Percentiles rank a stretch among this genome's conserved stretches.
Conservation (phyloP, 92 coral and sea anemone species). For the Siderastrea siderea region DNA sequence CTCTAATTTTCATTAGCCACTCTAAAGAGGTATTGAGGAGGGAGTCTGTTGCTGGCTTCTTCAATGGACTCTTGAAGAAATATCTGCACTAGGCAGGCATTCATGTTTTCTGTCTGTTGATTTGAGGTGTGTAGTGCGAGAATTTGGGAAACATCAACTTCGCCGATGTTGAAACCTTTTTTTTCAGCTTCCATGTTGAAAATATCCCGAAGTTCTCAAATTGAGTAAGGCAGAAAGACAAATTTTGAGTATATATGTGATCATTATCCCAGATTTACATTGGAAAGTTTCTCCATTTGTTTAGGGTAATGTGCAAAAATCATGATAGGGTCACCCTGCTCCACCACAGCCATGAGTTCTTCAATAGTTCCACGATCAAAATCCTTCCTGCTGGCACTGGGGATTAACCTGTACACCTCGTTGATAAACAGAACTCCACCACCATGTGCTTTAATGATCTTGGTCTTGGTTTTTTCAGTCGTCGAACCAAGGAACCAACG, state of each 20-base stretch:
- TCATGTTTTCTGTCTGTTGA: slow-evolving; percentile 11
- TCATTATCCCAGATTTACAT: slow-evolving; percentile 38
- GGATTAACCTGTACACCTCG: slow-evolving; percentile 58
- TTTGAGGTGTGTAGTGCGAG: neutral
- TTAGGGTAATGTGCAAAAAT: slow-evolving; percentile 57
- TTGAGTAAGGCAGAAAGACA: slow-evolving; percentile 27
- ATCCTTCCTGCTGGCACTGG: slow-evolving; percentile 16
- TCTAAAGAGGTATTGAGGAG: neutral
- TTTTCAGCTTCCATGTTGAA: neutral
- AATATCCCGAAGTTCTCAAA: slow-evolving; percentile 11
- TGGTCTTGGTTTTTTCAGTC: slow-evolving; percentile 28
- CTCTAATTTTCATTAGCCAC: neutral
- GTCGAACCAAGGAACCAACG: slow-evolving; percentile 57
- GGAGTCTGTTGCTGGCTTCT: slow-evolving; percentile 32
- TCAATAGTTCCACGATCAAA: slow-evolving; percentile 54
- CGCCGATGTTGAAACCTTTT: slow-evolving; percentile 23
- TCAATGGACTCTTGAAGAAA: slow-evolving; percentile 25
- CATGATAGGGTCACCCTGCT: slow-evolving; percentile 54
- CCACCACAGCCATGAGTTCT: slow-evolving; percentile 60
- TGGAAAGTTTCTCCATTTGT: slow-evolving; percentile 26
- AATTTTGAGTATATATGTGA: slow-evolving; percentile 40
- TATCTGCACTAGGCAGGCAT: slow-evolving; percentile 23
- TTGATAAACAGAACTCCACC: slow-evolving; percentile 56
- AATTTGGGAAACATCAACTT: neutral
- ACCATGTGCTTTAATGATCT: slow-evolving; percentile 34